Base-by-base conservation (phyloP, 1,140 invertebrate species). In the Micrasema longulum region DNA sequence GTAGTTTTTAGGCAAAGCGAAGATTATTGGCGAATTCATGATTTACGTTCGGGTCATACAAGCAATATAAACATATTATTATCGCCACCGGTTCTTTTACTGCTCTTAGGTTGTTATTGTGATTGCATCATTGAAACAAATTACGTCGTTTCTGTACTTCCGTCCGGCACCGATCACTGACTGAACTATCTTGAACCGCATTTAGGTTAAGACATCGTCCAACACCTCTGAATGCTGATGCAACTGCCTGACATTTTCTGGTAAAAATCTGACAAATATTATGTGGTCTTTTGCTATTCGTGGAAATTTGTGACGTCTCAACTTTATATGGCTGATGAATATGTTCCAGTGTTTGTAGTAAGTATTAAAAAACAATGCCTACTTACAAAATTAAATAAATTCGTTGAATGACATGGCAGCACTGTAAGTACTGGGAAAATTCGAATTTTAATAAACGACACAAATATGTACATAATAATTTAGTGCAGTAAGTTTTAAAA, bases 1-100 rank as follows among this genome's bases (percentile, higher is more conserved):
- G 76, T 86, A 84, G 76, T 81, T 83, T 77, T 87, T 87, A 50
- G 87, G 83, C 67, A 88, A 80, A 35, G 85, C 84, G 76, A 86
- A 84, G 50, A 88, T 83, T 57, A 85, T 84, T 52, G 82, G 81
- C 63, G 81, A 79, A 78, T 80, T 85, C 85, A 86, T 86, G 41
- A 22, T 52, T 52, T 23, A 64, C 43, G 22, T 47, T 35, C 41
- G 2, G 12, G 41, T 31, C 7, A 31, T 31, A 31, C 26, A 31
- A 31, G 26, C 26, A 62, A 60, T 38, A 72, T 48, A 4, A 50
- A 26, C 64, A 66, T 35, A 65, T 31, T 22, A 47, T 38, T 20
- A 45, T 50, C 41, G 62, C 43, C 26, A 72, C 78, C 69, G 74
- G 77, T 68, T 77, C 77, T 78, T 69, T 66, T 55, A 48, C 9